Evolutionary conservation across 2,113 vertebrate genomes (phyloP).

Genomic region (Tautogolabrus adspersus): DNA sequence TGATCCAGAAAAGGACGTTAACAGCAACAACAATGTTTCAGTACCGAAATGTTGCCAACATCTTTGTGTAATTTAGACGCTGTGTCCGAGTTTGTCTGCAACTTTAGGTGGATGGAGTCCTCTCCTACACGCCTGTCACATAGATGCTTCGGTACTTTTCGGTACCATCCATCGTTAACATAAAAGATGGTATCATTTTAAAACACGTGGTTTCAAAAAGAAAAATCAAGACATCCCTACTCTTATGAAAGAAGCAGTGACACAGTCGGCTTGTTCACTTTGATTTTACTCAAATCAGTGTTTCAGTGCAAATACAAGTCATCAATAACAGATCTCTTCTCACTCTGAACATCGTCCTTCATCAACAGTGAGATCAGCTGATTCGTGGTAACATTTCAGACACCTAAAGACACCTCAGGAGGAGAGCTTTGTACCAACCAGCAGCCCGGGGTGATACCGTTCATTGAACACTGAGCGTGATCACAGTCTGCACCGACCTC

Average conservation of each 20-base stretch:
- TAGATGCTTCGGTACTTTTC: no score
- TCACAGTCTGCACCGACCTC: slow-evolving; percentile 55
- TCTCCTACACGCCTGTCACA: no score
- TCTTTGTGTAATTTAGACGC: no score
- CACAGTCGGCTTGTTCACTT: slow-evolving; percentile 37
- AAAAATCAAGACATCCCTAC: background rate
- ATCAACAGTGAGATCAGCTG: slow-evolving; percentile 84
- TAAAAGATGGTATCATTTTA: no score
- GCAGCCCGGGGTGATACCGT: slow-evolving; percentile 77
- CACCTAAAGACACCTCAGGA: slow-evolving; percentile 35
- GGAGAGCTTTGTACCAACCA: slow-evolving; percentile 61
- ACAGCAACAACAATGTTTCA: no score
- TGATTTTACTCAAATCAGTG: slow-evolving; percentile 93
- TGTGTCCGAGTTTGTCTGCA: no score
- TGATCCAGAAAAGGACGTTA: no score
- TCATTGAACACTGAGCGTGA: slow-evolving; percentile 30
- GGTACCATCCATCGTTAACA: no score
- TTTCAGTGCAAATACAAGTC: slow-evolving; percentile 90
- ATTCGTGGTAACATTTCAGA: slow-evolving; percentile 63
- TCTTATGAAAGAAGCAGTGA: slow-evolving; percentile 6
- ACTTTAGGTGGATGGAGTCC: no score
- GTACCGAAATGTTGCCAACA: no score
- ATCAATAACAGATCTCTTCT: slow-evolving; percentile 52
- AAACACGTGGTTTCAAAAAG: no score
- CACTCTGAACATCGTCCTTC: slow-evolving; percentile 62